Conservation (phyloP, 2,113 vertebrate genomes). For the Otus sunia region DNA sequence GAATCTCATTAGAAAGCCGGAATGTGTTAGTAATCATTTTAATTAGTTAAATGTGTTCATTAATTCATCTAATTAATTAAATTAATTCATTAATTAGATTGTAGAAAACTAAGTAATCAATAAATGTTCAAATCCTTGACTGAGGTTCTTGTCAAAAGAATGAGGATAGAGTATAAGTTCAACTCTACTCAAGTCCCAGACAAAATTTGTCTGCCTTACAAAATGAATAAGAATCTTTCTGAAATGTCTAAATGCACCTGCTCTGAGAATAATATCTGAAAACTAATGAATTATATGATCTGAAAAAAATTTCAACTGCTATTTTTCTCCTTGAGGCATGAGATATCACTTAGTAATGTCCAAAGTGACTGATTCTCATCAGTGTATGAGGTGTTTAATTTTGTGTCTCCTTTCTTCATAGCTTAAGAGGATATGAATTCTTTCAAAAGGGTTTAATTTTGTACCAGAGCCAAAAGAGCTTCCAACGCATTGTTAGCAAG, state of each 20-base stretch:
- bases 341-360: background rate
- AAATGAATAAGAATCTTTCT: background rate
- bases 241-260: background rate
- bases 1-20: background rate
- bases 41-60: background rate
- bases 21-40: background rate
- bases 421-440: background rate
- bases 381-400: background rate
- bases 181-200: background rate
- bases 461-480: background rate
- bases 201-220: background rate
- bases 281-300: background rate
- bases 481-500: background rate
- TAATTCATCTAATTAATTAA: constrained; percentile 2
- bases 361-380: background rate
- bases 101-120: constrained; percentile 13
- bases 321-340: background rate
- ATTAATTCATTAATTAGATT: background rate
- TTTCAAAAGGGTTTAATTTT: background rate
- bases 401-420: background rate
- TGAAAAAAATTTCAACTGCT: background rate
- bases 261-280: background rate
- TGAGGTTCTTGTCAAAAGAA: background rate
- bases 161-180: background rate
- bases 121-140: background rate